Conservation (phyloP, 2,888 invertebrate species). For the Thyatira batis region DNA sequence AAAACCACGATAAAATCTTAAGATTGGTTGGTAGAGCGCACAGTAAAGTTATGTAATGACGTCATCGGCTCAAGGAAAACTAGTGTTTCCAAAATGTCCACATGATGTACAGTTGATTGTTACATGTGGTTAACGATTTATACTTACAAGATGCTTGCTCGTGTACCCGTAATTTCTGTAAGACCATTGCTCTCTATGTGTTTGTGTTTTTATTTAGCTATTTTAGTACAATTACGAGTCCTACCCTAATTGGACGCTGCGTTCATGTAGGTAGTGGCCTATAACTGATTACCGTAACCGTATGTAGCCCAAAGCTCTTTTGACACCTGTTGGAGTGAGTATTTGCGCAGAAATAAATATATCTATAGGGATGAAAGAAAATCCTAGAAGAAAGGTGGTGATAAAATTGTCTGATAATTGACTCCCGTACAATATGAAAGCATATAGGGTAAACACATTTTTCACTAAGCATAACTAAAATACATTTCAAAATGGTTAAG, state of each 20-base stretch:
- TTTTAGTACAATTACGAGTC: background rate
- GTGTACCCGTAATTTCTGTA: background rate
- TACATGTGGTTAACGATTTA: conserved; percentile 11
- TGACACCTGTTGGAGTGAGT: too few species aligned
- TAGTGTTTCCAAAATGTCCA: conserved; percentile 12
- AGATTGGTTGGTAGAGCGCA: background rate
- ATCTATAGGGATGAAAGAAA: too few species aligned
- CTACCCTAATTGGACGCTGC: background rate
- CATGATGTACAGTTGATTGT: conserved; percentile 31
- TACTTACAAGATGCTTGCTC: background rate
- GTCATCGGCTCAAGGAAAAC: conserved; percentile 22
- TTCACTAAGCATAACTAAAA: too few species aligned
- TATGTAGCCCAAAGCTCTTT: too few species aligned
- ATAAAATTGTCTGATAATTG: too few species aligned
- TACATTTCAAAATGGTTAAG: too few species aligned
- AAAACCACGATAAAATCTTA: background rate
- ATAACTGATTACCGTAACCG: too few species aligned
- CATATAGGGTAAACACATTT: too few species aligned
- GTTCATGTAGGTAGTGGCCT: background rate
- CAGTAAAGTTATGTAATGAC: background rate
- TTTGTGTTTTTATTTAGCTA: background rate
- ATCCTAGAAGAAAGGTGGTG: too few species aligned
- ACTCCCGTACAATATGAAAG: too few species aligned
- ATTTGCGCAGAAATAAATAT: too few species aligned
- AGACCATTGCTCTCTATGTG: background rate